A percentile compares a stretch with the other conserved stretches of the same genome.
Conservation (phyloP, 2,113 vertebrate species). For the Tauraco erythrolophus region DNA sequence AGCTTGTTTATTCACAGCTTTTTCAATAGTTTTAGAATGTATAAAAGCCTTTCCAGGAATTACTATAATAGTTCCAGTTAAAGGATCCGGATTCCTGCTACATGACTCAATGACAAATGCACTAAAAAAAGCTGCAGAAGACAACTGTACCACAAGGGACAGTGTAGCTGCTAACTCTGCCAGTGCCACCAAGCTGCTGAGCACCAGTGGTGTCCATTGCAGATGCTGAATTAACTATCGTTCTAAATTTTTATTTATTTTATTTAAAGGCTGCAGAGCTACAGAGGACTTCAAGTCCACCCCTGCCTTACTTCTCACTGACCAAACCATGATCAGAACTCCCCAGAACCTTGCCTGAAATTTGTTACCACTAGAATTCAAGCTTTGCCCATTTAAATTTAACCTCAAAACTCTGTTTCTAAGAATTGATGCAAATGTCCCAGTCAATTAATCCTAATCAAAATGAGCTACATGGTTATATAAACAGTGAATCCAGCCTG, state of each 20-base stretch:
- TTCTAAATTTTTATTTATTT: too few relatives aligned
- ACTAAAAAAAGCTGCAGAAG: not conserved
- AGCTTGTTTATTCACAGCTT: not conserved
- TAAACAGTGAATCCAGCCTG: not conserved
- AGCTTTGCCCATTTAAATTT: not conserved
- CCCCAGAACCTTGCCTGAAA: not conserved
- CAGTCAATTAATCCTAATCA: not conserved
- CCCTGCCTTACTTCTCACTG: not conserved
- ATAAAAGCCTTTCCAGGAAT: conserved; percentile 15
- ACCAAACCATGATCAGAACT: not conserved
- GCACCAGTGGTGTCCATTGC: not conserved
- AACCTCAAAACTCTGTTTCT: not conserved
- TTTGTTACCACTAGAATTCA: not conserved
- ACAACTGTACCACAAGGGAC: not conserved
- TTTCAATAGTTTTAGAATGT: not conserved
- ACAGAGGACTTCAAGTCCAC: not conserved
- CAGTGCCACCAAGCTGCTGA: not conserved
- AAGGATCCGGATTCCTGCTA: conserved; percentile 1
- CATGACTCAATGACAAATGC: not conserved
- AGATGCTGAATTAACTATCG: not conserved
- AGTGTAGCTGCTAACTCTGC: accelerated
- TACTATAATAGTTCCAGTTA: not conserved
- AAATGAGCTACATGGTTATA: not conserved
- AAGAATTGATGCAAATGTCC: not conserved
- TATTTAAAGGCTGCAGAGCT: not conserved